Base-by-base conservation (phyloP, 2,797 vertebrate genomes). In the Remorina albescens region DNA sequence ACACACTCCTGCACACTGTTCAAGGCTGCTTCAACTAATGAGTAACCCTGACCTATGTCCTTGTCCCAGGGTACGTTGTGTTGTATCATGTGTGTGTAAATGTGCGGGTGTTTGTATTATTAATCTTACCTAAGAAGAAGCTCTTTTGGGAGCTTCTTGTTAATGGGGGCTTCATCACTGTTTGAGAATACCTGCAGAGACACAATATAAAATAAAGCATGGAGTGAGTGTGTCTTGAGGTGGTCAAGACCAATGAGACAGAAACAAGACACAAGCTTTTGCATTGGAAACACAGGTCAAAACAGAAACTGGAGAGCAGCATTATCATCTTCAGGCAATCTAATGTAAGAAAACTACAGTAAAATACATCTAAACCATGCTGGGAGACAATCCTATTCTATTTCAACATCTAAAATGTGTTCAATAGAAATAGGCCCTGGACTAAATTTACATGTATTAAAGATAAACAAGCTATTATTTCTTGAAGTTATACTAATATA, bases 111-210 rank as follows among this genome's bases (percentile, higher is more conserved):
- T 75, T 8, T 1, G n/a, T 32, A 36, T 61, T 62, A 36, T 46
- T 44, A 83, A 23, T 83, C 93, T 95, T 94, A 98, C 97, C 97
- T 96, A 91, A 98, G 94, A 50, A 98, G 95, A 82, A 98, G 97
- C 92, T 98, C 97, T 96, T 98, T 98, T 76, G 97, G 97, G 84
- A 98, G 95, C 91, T 98, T 98, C 94, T 96, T 98, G 94, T 98
- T 98, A 93, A 98, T 98, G 84, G 95, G 96, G 71, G 96, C 97
- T 93, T 98, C 97, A 93, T 98, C 97, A 54, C 89, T 97, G 94
- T 93, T 98, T 92, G 96, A 97, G 95, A 98, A 97, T 93, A 97
- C 96, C 97, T 98, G 91, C 75, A 66, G 82, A 87, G 76, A 92
- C 74, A 91, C 67, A 86, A 88, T 53, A 76, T 34, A 77, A 79